phyloP scores from a whole-genome alignment of 2,113 vertebrate species.

The Tyrannus savana region DNA sequence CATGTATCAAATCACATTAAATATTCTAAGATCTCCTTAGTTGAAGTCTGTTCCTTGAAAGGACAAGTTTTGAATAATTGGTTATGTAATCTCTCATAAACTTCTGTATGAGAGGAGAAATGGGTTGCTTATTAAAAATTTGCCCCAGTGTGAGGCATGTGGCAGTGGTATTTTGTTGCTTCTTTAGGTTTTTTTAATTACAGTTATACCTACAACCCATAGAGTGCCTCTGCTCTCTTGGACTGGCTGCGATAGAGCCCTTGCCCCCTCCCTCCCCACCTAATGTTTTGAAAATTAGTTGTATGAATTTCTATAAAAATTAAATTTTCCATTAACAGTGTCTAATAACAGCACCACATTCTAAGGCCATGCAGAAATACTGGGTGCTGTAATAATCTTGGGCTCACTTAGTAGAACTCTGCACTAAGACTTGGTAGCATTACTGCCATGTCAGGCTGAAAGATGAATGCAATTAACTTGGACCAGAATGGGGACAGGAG shows the following conservation, averaged over 20 bases:
- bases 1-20: constrained; percentile 9
- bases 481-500: neutral
- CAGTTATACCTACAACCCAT: neutral
- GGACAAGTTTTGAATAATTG: neutral
- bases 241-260: neutral
- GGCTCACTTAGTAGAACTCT: neutral
- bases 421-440: neutral
- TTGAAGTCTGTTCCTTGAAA: constrained; percentile 4
- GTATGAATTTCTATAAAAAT: neutral
- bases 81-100: neutral
- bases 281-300: neutral
- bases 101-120: neutral
- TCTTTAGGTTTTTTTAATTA: neutral
- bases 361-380: neutral
- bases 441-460: neutral
- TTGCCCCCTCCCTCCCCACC: neutral
- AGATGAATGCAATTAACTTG: neutral
- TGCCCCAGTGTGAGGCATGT: neutral
- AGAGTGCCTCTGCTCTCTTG: neutral
- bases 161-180: neutral
- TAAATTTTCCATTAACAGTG: neutral
- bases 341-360: neutral
- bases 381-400: neutral
- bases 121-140: neutral
- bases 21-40: constrained; percentile 7